These are phyloP conservation scores for Eupleurogrammus muticus DNA, from an alignment of 2,797 vertebrate genomes.

Conservation along the genomic window DNA sequence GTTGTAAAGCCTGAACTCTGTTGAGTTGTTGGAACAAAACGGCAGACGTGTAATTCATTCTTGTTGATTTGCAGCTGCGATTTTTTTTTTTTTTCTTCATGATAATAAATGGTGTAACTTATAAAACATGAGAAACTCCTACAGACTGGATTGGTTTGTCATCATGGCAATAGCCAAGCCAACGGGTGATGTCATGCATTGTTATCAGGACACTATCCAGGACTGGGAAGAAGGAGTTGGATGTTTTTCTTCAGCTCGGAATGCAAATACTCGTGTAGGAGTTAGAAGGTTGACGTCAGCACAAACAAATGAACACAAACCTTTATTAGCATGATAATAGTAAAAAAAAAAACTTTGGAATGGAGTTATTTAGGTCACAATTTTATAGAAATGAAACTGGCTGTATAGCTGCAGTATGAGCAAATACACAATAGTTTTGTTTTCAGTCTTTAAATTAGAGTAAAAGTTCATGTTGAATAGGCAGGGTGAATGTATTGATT, in stretches of 20 bases:
- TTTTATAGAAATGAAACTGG: neutral
- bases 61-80: neutral
- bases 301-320: slow-evolving; percentile 24
- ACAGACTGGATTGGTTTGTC: neutral
- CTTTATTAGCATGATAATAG: slow-evolving; percentile 25
- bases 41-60: neutral
- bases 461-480: neutral
- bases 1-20: neutral
- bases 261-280: slow-evolving; percentile 39
- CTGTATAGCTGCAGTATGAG: slow-evolving; percentile 1
- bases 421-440: neutral
- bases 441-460: neutral
- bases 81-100: neutral
- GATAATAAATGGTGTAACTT: neutral
- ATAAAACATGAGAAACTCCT: neutral
- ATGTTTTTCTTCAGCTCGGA: slow-evolving; percentile 29
- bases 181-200: slow-evolving; percentile 38
- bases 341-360: neutral
- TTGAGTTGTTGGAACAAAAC: neutral
- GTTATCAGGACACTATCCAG: slow-evolving; percentile 50
- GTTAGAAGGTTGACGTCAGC: slow-evolving; percentile 17
- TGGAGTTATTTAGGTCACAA: slow-evolving; percentile 28
- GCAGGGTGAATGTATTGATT: neutral
- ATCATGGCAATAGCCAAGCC: neutral
- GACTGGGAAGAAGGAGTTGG: slow-evolving; percentile 11